Conservation (phyloP, 2,113 vertebrate species). For the Megatriorchis doriae region DNA sequence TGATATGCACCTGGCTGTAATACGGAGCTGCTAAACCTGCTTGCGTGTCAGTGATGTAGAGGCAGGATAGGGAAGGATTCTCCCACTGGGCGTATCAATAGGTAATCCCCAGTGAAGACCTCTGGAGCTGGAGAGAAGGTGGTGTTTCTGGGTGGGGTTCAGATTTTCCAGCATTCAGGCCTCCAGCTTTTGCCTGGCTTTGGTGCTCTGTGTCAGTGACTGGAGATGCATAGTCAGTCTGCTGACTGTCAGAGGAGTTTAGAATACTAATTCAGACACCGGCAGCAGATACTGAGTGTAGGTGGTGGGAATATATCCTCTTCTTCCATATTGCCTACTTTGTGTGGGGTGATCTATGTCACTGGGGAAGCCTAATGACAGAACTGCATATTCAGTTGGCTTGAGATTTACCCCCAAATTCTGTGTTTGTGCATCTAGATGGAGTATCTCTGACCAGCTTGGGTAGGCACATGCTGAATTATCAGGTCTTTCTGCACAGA, state of each 20-base stretch:
- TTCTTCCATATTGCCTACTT: not conserved
- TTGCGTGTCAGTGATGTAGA: not conserved
- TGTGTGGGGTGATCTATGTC: not conserved
- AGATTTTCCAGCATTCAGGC: not conserved
- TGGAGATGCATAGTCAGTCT: not conserved
- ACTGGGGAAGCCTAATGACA: not conserved
- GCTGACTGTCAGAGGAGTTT: not conserved
- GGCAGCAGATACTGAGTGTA: not conserved
- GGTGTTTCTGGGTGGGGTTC: not conserved
- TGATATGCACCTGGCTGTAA: not conserved
- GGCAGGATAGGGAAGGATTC: not conserved
- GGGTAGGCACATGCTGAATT: not conserved
- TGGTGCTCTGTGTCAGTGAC: not conserved
- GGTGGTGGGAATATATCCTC: not conserved
- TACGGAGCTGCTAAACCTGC: not conserved
- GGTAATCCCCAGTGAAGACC: not conserved
- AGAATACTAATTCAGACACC: not conserved
- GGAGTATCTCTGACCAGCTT: not conserved
- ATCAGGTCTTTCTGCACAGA: not conserved
- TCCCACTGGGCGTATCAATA: not conserved
- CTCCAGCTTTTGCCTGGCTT: not conserved
- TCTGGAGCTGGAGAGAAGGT: not conserved
- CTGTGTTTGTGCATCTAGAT: rapidly evolving
- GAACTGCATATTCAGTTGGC: not conserved
- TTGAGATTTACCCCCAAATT: not conserved